Evolutionary conservation across 2,888 invertebrate species (phyloP), one percentile per base, ranked within the genome.

Genomic region (Trichogramma evanescens): DNA sequence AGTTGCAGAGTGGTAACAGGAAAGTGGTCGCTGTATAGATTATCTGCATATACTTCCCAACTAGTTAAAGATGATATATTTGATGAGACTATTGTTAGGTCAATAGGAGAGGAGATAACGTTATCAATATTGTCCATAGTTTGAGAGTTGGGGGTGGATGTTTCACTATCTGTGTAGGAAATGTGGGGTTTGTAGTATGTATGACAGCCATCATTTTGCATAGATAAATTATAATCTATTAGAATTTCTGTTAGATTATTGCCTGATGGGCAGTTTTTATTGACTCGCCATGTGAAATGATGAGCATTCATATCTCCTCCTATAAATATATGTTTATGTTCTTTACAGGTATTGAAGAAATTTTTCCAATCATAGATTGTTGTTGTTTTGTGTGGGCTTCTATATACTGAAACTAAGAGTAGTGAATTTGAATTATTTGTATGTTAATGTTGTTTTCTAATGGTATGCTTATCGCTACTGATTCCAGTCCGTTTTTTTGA

Each of bases 221-320:
- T 6, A 2, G 38, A 1, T 6, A 54, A 13, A 4, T 58, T 40
- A 38, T 8, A 13, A 4, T 49, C 53, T 8, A 5, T 7, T 1
- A 58, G 10, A 3, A 41, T 5, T 13, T 58, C 54, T 4, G 40
- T 0, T 39, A 58, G 41, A 13, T 40, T 50, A 1, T 58, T 40
- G 5, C 54, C 54, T 1, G 43, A 6, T 8, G 5, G 43, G n/a
- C 50, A 50, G 1, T 9, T 43, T 50, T 54, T 58, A 6, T 49
- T n/a, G 0, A 49, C 38, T 1, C 54, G 50, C 54, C 54, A 58
- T 4, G 41, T 2, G 1, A 5, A 4, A 38, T 58, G 50, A 9
- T 58, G 58, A 2, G 50, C 49, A n/a, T 54, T 58, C 6, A 50
- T 50, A 10, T 58, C 58, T 6, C 54, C 54, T 8, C 43, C 49